Percentiles rank a stretch among this genome's conserved stretches.
These are phyloP conservation scores for Sebastes wilsoni DNA, from an alignment of 2,797 vertebrate genomes.

Conservation along the genomic window DNA sequence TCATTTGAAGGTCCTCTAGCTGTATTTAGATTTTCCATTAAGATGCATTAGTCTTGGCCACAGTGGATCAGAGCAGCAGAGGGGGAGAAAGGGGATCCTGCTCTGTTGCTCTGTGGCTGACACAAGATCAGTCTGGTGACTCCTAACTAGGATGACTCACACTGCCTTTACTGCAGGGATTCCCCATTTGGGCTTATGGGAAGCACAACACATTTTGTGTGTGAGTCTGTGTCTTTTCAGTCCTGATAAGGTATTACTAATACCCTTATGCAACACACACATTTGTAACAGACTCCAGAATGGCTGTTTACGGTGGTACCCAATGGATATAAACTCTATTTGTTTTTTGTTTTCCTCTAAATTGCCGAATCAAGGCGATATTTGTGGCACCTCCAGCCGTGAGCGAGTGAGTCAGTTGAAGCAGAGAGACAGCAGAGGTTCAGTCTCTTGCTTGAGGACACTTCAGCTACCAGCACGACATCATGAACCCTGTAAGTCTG, in stretches of 20 bases:
- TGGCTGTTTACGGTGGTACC: conserved; percentile 4
- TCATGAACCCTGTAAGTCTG: background rate
- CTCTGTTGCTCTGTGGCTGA: conserved; percentile 60
- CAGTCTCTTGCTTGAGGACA: conserved; percentile 15
- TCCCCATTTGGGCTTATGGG: conserved; percentile 60
- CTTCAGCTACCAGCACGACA: conserved; percentile 1
- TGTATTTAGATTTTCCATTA: conserved; percentile 70
- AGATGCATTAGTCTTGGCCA: conserved; percentile 55
- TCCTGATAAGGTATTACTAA: conserved; percentile 22
- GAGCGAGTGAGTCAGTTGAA: conserved; percentile 36
- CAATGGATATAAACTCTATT: conserved; percentile 18
- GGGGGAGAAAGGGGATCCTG: conserved; percentile 58
- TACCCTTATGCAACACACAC: conserved; percentile 25
- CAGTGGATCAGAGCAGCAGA: conserved; percentile 37
- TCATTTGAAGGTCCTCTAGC: conserved; percentile 61
- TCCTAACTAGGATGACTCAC: conserved; percentile 68
- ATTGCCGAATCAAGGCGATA: conserved; percentile 10
- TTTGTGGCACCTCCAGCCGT: conserved; percentile 6
- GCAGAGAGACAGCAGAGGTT: conserved; percentile 3
- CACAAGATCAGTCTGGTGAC: conserved; percentile 57
- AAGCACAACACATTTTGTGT: conserved; percentile 45
- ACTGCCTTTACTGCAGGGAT: conserved; percentile 67
- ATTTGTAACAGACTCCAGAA: background rate
- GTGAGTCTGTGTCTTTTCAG: conserved; percentile 10
- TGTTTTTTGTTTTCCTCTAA: conserved; percentile 41